These are phyloP conservation scores for Pituophis catenifer DNA, from an alignment of 2,113 vertebrate species.

Conservation along the genomic window DNA sequence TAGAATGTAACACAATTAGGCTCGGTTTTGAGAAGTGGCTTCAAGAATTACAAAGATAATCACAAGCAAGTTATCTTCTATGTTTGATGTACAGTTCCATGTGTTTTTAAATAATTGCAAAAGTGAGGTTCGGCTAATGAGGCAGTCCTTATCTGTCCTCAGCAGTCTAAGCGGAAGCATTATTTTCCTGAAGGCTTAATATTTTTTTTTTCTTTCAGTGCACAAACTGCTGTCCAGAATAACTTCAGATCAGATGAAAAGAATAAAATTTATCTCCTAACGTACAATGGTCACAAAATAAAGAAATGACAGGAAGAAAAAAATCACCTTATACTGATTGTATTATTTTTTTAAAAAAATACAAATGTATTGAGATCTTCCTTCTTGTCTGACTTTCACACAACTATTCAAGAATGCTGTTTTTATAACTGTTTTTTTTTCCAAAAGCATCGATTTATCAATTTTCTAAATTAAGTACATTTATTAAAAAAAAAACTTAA, in stretches of 20 bases:
- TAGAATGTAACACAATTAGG: constrained; percentile 7
- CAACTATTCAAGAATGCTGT: constrained; percentile 49
- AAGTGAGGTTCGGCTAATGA: constrained; percentile 75
- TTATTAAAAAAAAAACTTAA: constrained; percentile 28
- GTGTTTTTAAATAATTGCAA: constrained; percentile 77
- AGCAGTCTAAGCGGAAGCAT: constrained; percentile 69
- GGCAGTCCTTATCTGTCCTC: constrained; percentile 73
- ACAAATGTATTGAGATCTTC: constrained; percentile 58
- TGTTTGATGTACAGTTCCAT: constrained; percentile 73
- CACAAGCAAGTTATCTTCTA: constrained; percentile 71
- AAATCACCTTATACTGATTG: constrained; percentile 40
- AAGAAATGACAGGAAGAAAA: background rate
- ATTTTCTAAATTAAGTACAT: constrained; percentile 50
- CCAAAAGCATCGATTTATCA: constrained; percentile 19
- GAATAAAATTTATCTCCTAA: constrained; percentile 29
- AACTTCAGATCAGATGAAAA: constrained; percentile 69
- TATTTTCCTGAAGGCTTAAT: constrained; percentile 68
- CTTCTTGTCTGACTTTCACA: constrained; percentile 51
- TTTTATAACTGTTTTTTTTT: constrained; percentile 29
- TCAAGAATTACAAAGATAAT: constrained; percentile 68
- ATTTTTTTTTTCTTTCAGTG: constrained; percentile 62
- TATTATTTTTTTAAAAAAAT: constrained; percentile 53
- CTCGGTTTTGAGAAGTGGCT: constrained; percentile 45
- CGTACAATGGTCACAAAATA: constrained; percentile 36
- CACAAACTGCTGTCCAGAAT: constrained; percentile 61